Evolutionary conservation across 2,113 vertebrate genomes (phyloP).

Genomic region (Ptyas mucosa): DNA sequence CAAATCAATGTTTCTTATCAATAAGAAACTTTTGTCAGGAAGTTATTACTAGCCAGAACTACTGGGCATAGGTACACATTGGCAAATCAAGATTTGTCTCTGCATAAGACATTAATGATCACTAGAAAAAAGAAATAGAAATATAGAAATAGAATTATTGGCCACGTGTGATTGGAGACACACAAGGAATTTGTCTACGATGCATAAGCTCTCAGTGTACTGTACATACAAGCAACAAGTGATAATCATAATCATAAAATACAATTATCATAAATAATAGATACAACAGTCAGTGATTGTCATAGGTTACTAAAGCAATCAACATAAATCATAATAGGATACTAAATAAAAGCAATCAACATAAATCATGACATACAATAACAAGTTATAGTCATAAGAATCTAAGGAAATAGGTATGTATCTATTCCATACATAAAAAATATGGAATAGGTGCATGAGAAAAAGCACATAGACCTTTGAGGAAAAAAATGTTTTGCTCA

Average conservation of each 20-base stretch:
- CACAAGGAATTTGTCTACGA: neutral
- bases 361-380: neutral
- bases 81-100: neutral
- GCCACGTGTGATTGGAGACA: neutral
- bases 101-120: neutral
- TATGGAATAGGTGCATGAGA: too few species aligned
- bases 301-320: neutral
- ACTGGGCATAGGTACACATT: neutral
- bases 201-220: neutral
- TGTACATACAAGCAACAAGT: neutral
- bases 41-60: neutral
- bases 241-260: neutral
- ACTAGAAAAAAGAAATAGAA: neutral
- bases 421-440: neutral
- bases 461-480: neutral
- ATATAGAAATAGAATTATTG: neutral
- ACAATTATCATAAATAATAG: neutral
- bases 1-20: neutral
- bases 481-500: neutral
- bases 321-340: neutral
- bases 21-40: neutral
- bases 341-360: neutral
- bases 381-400: neutral
- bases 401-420: neutral
- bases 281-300: neutral